A percentile compares a stretch with the other conserved stretches of the same genome.
These are phyloP conservation scores for Phymastichus coffea DNA, from an alignment of 1,140 invertebrate genomes.

Conservation along the genomic window DNA sequence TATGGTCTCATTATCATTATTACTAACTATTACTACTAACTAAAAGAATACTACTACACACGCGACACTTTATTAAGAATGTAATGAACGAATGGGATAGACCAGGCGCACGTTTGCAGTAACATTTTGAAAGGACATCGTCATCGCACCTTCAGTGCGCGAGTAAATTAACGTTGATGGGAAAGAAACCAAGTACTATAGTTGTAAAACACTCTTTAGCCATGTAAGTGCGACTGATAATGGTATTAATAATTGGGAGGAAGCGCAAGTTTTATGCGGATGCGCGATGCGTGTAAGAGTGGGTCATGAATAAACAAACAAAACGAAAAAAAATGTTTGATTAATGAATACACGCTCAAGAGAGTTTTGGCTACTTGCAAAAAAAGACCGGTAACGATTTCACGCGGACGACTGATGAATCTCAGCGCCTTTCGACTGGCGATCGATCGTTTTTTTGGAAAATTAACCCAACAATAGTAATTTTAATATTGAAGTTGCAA, in stretches of 20 bases:
- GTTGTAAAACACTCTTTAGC: constrained; percentile 23
- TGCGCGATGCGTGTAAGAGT: constrained; percentile 28
- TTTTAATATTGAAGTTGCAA: too few species aligned
- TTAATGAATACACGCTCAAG: constrained; percentile 3
- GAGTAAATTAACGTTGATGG: too few species aligned
- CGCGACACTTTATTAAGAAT: constrained; percentile 16
- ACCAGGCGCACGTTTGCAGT: too few species aligned
- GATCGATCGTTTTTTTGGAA: too few species aligned
- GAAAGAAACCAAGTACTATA: constrained; percentile 23
- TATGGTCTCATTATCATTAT: constrained; percentile 6
- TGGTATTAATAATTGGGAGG: not conserved
- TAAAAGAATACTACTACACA: too few species aligned
- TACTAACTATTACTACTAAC: too few species aligned
- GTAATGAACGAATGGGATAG: too few species aligned
- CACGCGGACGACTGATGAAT: constrained; percentile 1
- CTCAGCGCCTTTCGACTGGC: too few species aligned
- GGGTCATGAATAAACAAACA: constrained; percentile 12
- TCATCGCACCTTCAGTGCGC: too few species aligned
- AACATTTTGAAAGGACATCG: too few species aligned
- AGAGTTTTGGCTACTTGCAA: constrained; percentile 19
- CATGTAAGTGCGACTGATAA: constrained; percentile 27
- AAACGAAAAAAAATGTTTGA: too few species aligned
- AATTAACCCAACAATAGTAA: too few species aligned
- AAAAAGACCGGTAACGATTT: constrained; percentile 14
- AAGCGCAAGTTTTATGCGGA: constrained; percentile 24